Conservation (phyloP, 2,888 invertebrate species). For the Spialia ferax region DNA sequence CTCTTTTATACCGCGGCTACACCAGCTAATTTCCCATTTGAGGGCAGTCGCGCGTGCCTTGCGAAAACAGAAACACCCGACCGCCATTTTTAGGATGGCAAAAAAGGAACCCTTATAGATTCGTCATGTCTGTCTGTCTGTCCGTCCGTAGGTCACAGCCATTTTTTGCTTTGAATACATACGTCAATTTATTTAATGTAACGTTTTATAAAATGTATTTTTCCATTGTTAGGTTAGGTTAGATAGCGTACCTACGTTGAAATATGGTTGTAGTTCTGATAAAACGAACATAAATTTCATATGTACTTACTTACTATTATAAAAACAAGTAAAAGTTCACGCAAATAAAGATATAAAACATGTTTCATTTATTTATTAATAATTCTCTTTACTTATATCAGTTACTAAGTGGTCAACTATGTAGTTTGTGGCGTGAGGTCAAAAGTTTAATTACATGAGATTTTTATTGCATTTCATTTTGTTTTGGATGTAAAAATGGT, state of each 20-base stretch:
- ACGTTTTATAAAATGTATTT: too few species aligned
- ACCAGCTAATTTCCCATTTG: conserved; percentile 82
- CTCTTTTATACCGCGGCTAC: conserved; percentile 52
- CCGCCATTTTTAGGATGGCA: too few species aligned
- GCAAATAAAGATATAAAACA: conserved; percentile 37
- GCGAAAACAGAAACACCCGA: conserved; percentile 74
- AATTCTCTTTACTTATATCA: conserved; percentile 16
- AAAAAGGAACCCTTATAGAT: too few species aligned
- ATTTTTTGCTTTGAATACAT: too few species aligned
- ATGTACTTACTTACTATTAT: conserved; percentile 24
- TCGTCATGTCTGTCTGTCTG: too few species aligned
- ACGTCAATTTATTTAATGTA: too few species aligned
- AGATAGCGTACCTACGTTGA: not conserved
- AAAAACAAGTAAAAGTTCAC: conserved; percentile 29
- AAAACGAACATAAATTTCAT: conserved; percentile 33
- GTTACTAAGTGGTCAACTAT: conserved; percentile 26
- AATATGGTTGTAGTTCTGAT: conserved; percentile 13
- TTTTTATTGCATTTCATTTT: conserved; percentile 7
- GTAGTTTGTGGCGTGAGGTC: conserved; percentile 16
- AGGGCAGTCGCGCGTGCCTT: conserved; percentile 73
- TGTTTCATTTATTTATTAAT: conserved; percentile 26
- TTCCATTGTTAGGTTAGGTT: too few species aligned
- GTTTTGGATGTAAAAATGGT: conserved; percentile 1
- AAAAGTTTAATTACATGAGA: conserved; percentile 15
- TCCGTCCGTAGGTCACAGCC: too few species aligned